Conservation (phyloP, 1,140 invertebrate species). For the Drosophila sulfurigaster region DNA sequence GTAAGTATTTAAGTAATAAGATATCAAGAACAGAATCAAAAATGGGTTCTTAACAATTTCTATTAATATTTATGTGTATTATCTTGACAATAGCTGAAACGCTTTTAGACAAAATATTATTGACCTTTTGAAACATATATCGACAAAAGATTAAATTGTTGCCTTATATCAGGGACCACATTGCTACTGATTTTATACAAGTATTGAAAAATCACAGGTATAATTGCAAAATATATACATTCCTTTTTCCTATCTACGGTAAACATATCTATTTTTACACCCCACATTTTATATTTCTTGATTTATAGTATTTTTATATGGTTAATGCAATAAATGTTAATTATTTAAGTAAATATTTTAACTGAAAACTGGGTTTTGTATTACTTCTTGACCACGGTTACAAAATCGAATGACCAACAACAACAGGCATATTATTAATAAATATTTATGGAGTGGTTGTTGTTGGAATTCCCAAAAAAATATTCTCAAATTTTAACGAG, state of each 20-base stretch:
- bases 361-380: no score
- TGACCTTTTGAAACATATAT: conserved; percentile 27
- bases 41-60: conserved; percentile 7
- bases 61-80: conserved; percentile 17
- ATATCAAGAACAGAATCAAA: conserved; percentile 7
- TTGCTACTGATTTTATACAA: conserved; percentile 53
- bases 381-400: no score
- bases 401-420: no score
- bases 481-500: no score
- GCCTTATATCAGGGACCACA: conserved; percentile 41
- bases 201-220: conserved; percentile 51
- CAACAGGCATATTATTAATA: no score
- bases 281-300: no score
- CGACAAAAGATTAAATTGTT: conserved; percentile 46
- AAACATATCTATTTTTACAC: no score
- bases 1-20: background rate
- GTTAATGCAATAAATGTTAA: no score
- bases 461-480: no score
- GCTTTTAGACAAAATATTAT: background rate
- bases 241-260: conserved; percentile 11
- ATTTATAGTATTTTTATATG: no score
- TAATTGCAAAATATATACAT: conserved; percentile 7
- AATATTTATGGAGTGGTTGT: no score
- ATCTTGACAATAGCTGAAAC: conserved; percentile 18
- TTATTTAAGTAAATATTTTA: no score